Base-by-base conservation (phyloP, 2,797 vertebrate species). In the Hemitrygon akajei region DNA sequence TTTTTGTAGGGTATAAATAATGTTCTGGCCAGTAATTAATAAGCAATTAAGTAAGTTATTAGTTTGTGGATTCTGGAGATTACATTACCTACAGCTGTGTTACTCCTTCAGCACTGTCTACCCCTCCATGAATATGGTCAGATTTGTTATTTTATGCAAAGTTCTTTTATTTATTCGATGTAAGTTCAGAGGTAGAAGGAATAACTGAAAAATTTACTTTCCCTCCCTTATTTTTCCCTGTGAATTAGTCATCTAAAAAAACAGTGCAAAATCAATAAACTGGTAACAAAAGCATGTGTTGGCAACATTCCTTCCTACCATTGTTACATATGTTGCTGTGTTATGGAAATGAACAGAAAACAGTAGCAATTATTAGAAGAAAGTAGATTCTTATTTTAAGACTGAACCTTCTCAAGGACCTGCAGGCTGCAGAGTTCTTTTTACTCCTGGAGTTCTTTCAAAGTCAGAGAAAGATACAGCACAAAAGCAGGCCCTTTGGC, bases 351-450 rank as follows among this genome's bases (percentile, higher is more conserved):
- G 63, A 37, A 89, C 86, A 69, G n/a, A 89, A 69, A 89, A 89
- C n/a, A 37, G 86, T 69, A 89, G 66, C 86, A 89, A 89, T 66
- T 69, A 11, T 69, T 89, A 20, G 58, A 69, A 37, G 34, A 60
- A 37, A 89, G 47, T 69, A 89, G n/a, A n/a, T 69, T 69, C 60
- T 66, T 87, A 89, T 89, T 89, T 89, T 69, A 89, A 89, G 69
- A 89, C 18, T 66, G 63, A 89, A 89, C 63, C 86, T 69, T 89
- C 86, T 89, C 86, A 89, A 89, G 86, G 86, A 22, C 86, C n/a
- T 66, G 60, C 30, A 69, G 86, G 86, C 30, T 22, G 60, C 37
- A 89, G 60, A 30, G 82, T 60, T 63, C 56, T 60, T 63, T 60
- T 27, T 58, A n/a, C 25, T 86, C 82, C 47, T 86, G 25, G 25